A percentile compares a stretch with the other conserved stretches of the same genome.
phyloP scores from a whole-genome alignment of 92 coral and sea anemone species.

The Epizoanthus fatuus region DNA sequence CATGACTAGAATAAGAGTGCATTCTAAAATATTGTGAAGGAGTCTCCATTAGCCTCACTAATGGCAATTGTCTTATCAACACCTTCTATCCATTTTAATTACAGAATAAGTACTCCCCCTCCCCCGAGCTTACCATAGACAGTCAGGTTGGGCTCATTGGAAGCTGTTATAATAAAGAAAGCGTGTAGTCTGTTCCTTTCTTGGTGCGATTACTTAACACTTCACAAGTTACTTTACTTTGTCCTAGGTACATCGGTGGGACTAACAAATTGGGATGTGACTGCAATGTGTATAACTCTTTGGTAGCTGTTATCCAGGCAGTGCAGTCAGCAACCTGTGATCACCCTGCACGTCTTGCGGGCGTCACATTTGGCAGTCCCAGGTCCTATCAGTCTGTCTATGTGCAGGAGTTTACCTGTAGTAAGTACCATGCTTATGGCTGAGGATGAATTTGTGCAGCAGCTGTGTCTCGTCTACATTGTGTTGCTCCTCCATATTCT shows the following conservation, averaged over 20 bases:
- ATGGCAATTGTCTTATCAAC: too few species aligned
- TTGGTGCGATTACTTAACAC: not conserved
- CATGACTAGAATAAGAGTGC: too few species aligned
- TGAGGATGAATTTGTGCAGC: not conserved
- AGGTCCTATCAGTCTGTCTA: constrained; percentile 75
- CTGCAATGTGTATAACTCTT: constrained; percentile 93
- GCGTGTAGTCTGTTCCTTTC: not conserved
- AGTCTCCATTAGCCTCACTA: too few species aligned
- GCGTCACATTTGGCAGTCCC: constrained; percentile 75
- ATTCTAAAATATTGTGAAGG: too few species aligned
- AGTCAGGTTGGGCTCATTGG: too few species aligned
- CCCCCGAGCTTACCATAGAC: too few species aligned
- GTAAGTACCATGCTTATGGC: constrained; percentile 62
- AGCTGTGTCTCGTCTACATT: not conserved
- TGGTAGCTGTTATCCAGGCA: constrained; percentile 77
- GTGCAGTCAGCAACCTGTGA: constrained; percentile 79
- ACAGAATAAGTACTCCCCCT: too few species aligned
- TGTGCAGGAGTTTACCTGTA: constrained; percentile 92
- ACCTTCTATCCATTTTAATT: too few species aligned
- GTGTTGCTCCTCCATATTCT: not conserved
- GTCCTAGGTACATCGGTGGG: constrained; percentile 74
- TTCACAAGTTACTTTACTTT: not conserved
- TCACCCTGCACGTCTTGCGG: constrained; percentile 86
- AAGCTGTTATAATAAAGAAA: not conserved
- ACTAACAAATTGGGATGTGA: constrained; percentile 87